These are phyloP conservation scores for Megamerina dolium DNA, from an alignment of 2,888 invertebrate genomes.

Conservation along the genomic window DNA sequence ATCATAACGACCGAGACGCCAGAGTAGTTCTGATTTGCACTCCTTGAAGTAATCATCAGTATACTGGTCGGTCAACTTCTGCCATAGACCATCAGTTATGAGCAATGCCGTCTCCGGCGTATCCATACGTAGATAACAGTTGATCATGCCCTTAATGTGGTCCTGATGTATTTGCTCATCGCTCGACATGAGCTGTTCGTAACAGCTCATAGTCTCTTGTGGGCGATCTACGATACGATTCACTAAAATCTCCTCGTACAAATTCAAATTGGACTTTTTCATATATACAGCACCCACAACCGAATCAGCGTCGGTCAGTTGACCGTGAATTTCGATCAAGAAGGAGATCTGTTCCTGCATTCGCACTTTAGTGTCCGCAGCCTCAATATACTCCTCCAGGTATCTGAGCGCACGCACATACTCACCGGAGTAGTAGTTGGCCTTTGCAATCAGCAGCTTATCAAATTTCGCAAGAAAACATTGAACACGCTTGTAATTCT, in stretches of 20 bases:
- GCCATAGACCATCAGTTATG: constrained; percentile 64
- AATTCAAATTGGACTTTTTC: constrained; percentile 67
- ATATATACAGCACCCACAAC: constrained; percentile 75
- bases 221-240: constrained; percentile 78
- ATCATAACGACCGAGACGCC: constrained; percentile 80
- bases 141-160: constrained; percentile 65
- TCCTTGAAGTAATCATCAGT: constrained; percentile 61
- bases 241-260: constrained; percentile 76
- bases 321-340: constrained; percentile 74
- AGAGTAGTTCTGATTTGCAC: constrained; percentile 75
- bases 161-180: constrained; percentile 50
- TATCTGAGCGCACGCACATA: constrained; percentile 70
- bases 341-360: constrained; percentile 59
- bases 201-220: constrained; percentile 81
- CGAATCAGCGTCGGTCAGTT: constrained; percentile 85
- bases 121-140: constrained; percentile 79
- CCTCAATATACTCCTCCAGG: constrained; percentile 65
- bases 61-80: constrained; percentile 55
- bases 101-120: constrained; percentile 79
- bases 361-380: constrained; percentile 50
- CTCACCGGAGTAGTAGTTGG: constrained; percentile 70
- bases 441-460: constrained; percentile 62
- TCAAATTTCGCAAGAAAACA: constrained; percentile 53
- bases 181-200: constrained; percentile 71
- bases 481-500: constrained; percentile 33